Evolutionary conservation across 23 tunicate genomes (phyloP), one percentile per base, ranked within the genome.

Genomic region (Ascidia mentula): DNA sequence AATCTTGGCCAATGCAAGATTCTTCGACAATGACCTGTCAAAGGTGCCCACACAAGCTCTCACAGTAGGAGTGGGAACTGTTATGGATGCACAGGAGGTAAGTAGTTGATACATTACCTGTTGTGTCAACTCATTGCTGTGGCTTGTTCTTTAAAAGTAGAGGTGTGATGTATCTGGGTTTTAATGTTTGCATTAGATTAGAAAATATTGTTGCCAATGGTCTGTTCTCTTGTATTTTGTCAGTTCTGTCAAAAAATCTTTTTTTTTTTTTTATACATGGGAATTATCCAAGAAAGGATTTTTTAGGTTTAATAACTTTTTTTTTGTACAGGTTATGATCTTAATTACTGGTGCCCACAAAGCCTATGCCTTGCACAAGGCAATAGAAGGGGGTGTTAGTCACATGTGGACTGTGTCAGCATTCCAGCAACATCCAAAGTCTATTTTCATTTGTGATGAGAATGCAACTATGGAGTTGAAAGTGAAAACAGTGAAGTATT

Each of bases 341-440:
- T 46, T 93, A 59, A 88, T 88, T 53, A 93, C 93, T 65, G 98
- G 98, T 9, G 93, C 89, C 32, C 93, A 93, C 53, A 93, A 93
- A 71, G 83, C 98, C 0, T 84, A 88, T 77, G 98, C 98, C 32
- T 75, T 93, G 32, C 98, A 93, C 74, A 93, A 93, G 45, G 98
- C 98, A 20, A 88, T 93, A 0, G 98, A 93, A 40, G 87, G 98
- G 22, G 98, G 98, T 0, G 93, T 88, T 30, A 93, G 92, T 45
- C 93, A 88, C 84, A 92, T 92, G 97, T 92, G 97, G 97, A 92
- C 97, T 3, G 97, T 92, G 77, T 92, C 97, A 15, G 97, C 97
- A 0, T 92, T 92, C 72, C 97, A 92, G 79, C 97, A 92, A 33
- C 97, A 92, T 79, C 97, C 88, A n/a, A 82, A 80, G 38, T 82